Base-by-base conservation (phyloP, 2,888 invertebrate species). In the Cheilosia scutellata region DNA sequence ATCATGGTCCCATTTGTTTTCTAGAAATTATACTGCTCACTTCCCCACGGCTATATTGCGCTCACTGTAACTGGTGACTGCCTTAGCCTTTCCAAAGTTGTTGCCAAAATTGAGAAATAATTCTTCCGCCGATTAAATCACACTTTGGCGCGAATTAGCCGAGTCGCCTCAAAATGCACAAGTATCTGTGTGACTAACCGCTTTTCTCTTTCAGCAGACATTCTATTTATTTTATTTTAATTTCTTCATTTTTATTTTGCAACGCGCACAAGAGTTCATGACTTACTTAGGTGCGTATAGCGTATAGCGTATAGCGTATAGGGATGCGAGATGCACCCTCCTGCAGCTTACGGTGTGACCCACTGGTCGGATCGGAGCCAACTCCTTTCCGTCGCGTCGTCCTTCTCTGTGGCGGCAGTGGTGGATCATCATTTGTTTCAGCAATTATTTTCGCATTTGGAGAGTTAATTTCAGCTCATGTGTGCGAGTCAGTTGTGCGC, bases 361-460 rank as follows among this genome's bases (percentile, higher is more conserved):
- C 42, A 33, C 47, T 33, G 60, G 75, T 44, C 33, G 66, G 53
- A 55, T 47, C n/a, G 42, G n/a, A n/a, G n/a, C n/a, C n/a, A n/a
- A n/a, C n/a, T n/a, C n/a, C n/a, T n/a, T 20, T 44, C 33, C 37
- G 4, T 20, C n/a, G 16, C 9, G 33, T 11, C 70, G 65, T 60
- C 63, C 31, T 70, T 51, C 66, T 65, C 29, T 58, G 74, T 49
- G 40, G 57, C 29, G 49, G 25, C 63, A 33, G 27, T 66, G 51
- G 77, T 80, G 86, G 86, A 82, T 86, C 86, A 82, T 86, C 87
- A 77, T 89, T 90, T 89, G 90, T 89, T 89, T 89, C 88, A 90
- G 91, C 91, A 91, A 91, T 91, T 91, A 91, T 91, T 89, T 91
- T 91, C 91, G 90, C 91, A 91, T 91, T 91, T 91, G 90, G 90